Percentiles rank a stretch among this genome's conserved stretches.
Evolutionary conservation across 2,797 vertebrate species (phyloP).

Genomic region (Enteromius viviparus): DNA sequence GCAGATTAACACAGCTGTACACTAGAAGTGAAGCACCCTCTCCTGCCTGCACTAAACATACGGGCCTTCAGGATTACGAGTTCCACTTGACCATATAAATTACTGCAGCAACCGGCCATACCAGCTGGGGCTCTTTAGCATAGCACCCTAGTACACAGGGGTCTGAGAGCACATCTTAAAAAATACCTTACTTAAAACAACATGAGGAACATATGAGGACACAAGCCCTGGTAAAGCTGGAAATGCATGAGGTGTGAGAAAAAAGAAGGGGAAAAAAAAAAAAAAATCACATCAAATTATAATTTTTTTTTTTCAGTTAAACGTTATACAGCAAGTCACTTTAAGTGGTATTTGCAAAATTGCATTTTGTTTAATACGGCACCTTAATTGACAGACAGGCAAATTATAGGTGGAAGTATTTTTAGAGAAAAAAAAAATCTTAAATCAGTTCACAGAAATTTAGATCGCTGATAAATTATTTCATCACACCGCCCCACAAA

Average conservation of each 20-base stretch:
- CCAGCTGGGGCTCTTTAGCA: constrained; percentile 94
- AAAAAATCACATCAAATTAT: constrained; percentile 9
- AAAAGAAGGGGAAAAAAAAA: not conserved
- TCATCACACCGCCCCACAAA: constrained; percentile 12
- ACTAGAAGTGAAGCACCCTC: constrained; percentile 89
- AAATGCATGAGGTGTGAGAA: constrained; percentile 1
- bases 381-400: constrained; percentile 46
- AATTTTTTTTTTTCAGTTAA: not conserved
- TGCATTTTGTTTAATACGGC: constrained; percentile 29
- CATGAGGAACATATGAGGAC: constrained; percentile 42
- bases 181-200: constrained; percentile 56
- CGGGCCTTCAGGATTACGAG: constrained; percentile 88
- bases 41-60: constrained; percentile 87
- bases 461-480: constrained; percentile 46
- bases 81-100: constrained; percentile 98
- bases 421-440: constrained; percentile 36
- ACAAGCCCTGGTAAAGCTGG: constrained; percentile 25
- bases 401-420: constrained; percentile 44
- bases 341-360: constrained; percentile 24
- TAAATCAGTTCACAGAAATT: constrained; percentile 40
- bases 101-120: constrained; percentile 92
- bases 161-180: constrained; percentile 61
- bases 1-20: constrained; percentile 98
- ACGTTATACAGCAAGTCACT: constrained; percentile 26
- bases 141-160: constrained; percentile 64